Conservation (phyloP, 2,113 vertebrate genomes). For the Pandion haliaetus region DNA sequence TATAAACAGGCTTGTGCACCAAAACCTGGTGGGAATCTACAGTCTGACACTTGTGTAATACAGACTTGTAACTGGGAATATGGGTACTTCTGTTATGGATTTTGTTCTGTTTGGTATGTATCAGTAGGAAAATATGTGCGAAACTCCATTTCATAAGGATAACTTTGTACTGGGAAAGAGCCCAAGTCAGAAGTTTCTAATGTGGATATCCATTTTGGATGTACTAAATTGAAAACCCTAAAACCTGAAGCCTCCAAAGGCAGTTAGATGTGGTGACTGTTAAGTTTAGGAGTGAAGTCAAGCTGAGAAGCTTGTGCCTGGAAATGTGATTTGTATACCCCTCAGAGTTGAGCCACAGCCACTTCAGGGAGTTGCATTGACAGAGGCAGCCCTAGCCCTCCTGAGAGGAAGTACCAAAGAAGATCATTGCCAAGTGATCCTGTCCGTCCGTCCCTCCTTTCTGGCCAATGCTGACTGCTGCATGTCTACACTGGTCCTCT, state of each 20-base stretch:
- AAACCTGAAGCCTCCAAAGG: background rate
- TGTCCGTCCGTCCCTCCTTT: background rate
- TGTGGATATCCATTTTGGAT: background rate
- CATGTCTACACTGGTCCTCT: background rate
- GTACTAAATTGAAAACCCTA: background rate
- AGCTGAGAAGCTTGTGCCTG: background rate
- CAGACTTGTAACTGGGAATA: background rate
- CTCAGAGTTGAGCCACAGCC: background rate
- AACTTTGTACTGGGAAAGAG: background rate
- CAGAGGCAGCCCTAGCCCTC: background rate
- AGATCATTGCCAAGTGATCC: background rate
- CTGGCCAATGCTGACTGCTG: background rate
- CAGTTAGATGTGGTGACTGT: background rate
- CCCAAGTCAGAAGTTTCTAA: background rate
- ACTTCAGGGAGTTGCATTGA: background rate
- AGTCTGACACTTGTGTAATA: background rate
- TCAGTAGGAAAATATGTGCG: background rate
- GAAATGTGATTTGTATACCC: background rate
- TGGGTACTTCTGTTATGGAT: rapidly evolving
- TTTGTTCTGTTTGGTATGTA: background rate
- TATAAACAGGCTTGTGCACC: background rate
- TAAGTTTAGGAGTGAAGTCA: background rate
- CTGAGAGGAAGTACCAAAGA: background rate
- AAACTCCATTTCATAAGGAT: background rate
- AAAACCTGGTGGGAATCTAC: background rate